Base-by-base conservation (phyloP, 2,113 vertebrate species). In the Anarhynchus alexandrinus region DNA sequence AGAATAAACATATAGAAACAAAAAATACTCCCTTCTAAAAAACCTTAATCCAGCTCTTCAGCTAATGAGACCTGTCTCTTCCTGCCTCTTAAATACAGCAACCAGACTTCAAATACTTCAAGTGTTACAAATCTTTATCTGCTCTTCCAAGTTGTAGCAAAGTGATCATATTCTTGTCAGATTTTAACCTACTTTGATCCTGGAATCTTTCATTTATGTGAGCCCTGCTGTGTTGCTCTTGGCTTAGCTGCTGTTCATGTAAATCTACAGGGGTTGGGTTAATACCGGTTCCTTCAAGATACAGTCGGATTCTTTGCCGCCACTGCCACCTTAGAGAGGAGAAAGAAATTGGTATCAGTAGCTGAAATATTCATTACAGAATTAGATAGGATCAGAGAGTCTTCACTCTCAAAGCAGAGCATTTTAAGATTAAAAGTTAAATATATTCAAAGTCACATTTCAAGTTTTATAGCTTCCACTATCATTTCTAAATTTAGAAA, bases 161-260 rank as follows among this genome's bases (percentile, higher is more conserved):
- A 71, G 11, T 73, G 11, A 79, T 65, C 54, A 57, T 9, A 89
- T 51, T 86, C 70, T 73, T 45, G 32, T 84, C 29, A 72, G 82
- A 93, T 81, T 66, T 93, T 23, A 64, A 98, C 98, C 65, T 98
- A 98, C 98, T 97, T 97, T 98, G 98, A 95, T 98, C 97, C 59
- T 89, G 97, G 57, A 96, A 84, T 95, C 98, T 98, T 96, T 96
- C 97, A 83, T 97, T 98, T 88, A 99, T 98, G 91, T 99, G 99
- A 66, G 99, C 99, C 86, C 98, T 98, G 93, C 94, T 99, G 94
- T 99, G 99, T 86, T 99, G 99, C 96, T 99, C 99, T 96, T 99
- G 98, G 96, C 99, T 99, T 66, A 99, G 97, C 96, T 99, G 99
- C 96, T 99, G 99, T 66, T 99, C 99, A 12, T 99, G 99, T 58